Evolutionary conservation across 2,797 vertebrate species (phyloP).

Genomic region (Varecia variegata): DNA sequence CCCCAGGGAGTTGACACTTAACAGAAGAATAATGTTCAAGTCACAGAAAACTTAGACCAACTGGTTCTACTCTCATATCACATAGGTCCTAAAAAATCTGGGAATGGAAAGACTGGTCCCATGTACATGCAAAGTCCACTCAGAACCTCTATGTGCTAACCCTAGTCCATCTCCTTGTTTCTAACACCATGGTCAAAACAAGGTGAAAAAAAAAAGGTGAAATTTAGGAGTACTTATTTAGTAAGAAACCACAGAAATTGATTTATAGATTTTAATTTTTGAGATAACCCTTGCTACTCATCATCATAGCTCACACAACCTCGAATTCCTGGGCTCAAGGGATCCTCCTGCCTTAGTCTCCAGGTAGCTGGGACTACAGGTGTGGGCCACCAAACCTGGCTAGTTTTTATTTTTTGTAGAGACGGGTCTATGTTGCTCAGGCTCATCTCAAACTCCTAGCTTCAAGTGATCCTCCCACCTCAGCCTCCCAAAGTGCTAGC

Average conservation of each 20-base stretch:
- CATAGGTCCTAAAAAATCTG: neutral
- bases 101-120: neutral
- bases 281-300: neutral
- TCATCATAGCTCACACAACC: neutral
- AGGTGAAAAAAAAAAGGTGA: neutral
- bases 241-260: neutral
- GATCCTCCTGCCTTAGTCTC: neutral
- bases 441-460: neutral
- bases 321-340: neutral
- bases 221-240: neutral
- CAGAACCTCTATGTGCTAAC: neutral
- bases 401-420: neutral
- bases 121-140: neutral
- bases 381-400: neutral
- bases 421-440: neutral
- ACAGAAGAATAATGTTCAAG: neutral
- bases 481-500: neutral
- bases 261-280: constrained; percentile 10
- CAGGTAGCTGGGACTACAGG: neutral
- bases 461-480: neutral
- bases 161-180: neutral
- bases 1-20: neutral
- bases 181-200: neutral
- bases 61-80: neutral
- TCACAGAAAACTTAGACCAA: constrained; percentile 40